These are phyloP conservation scores for Zaprionus vittiger DNA, from an alignment of 1,140 invertebrate species.

Conservation along the genomic window DNA sequence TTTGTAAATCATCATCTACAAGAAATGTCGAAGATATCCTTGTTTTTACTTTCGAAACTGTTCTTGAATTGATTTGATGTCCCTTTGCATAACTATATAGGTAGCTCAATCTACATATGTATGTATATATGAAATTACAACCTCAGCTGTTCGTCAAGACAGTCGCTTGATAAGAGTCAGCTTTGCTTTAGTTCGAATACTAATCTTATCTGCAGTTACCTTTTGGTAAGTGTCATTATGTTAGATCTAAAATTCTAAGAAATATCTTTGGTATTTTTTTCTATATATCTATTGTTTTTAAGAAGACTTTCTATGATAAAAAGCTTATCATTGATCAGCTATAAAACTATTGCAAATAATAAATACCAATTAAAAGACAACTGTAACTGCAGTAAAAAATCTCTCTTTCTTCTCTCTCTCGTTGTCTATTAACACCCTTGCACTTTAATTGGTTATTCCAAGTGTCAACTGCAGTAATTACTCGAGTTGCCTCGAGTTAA, in stretches of 20 bases:
- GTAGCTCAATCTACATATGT: too few relatives aligned
- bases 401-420: not conserved
- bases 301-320: too few relatives aligned
- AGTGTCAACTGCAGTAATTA: conserved; percentile 24
- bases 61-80: too few relatives aligned
- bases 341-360: too few relatives aligned
- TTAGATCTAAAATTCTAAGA: not conserved
- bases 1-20: too few relatives aligned
- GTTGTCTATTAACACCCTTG: not conserved
- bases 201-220: not conserved
- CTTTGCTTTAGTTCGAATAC: not conserved
- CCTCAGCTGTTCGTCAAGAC: not conserved
- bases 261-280: not conserved
- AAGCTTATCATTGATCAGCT: too few relatives aligned
- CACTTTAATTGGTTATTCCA: conserved; percentile 18
- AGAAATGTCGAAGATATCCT: too few relatives aligned
- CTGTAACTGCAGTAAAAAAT: not conserved
- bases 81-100: too few relatives aligned
- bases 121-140: not conserved
- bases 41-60: too few relatives aligned
- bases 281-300: not conserved
- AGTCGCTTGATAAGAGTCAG: not conserved
- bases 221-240: not conserved
- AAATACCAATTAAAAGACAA: too few relatives aligned
- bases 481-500: conserved; percentile 20